phyloP scores from a whole-genome alignment of 2,113 vertebrate species.

The Microtus oregoni region DNA sequence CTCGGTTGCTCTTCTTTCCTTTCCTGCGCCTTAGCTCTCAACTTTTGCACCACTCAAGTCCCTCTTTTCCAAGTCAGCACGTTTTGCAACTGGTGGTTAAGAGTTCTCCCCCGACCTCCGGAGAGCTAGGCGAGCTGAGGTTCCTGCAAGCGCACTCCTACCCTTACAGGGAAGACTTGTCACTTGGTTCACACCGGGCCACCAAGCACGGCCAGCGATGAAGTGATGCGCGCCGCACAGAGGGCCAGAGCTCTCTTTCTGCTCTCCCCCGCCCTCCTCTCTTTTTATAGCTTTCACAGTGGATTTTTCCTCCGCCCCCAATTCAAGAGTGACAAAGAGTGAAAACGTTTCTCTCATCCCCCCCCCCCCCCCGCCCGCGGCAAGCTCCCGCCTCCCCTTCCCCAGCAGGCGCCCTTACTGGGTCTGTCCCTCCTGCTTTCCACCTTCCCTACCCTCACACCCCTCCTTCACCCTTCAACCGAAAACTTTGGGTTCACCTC shows the following conservation, averaged over 20 bases:
- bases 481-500: not conserved
- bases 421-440: not conserved
- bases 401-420: not conserved
- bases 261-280: constrained; percentile 85
- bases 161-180: not conserved
- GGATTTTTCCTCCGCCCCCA: constrained; percentile 87
- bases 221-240: not conserved
- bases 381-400: not conserved
- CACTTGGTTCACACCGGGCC: not conserved
- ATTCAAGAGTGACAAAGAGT: constrained; percentile 86
- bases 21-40: constrained; percentile 57
- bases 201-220: not conserved
- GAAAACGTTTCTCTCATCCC: constrained; percentile 83
- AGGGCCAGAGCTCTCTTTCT: not conserved
- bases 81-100: not conserved
- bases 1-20: constrained; percentile 73
- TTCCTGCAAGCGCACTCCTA: not conserved
- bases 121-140: not conserved
- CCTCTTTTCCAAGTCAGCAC: constrained; percentile 38
- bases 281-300: constrained; percentile 89
- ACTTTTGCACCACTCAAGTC: constrained; percentile 55
- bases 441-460: not conserved
- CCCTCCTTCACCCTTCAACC: not conserved
- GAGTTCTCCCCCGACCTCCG: not conserved
- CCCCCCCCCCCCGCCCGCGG: not conserved